These are phyloP conservation scores for Prietella phreatophila DNA, from an alignment of 2,113 vertebrate genomes.

Conservation along the genomic window DNA sequence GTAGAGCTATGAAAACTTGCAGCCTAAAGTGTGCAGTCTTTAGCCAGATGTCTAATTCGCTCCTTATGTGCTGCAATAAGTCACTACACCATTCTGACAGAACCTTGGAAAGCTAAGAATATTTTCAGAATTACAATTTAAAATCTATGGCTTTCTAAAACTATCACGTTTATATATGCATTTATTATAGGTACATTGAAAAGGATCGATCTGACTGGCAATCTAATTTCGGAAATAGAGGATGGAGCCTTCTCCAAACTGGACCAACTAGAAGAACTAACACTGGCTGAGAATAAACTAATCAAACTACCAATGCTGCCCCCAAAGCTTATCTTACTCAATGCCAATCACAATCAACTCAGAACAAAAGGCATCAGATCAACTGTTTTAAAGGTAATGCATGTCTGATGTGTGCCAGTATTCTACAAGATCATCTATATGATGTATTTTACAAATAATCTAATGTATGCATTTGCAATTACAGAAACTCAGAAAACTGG, in stretches of 20 bases:
- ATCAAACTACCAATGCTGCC: conserved; percentile 85
- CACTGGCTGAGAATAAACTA: conserved; percentile 83
- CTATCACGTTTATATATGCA: neutral
- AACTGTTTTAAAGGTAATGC: conserved; percentile 83
- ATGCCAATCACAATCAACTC: conserved; percentile 84
- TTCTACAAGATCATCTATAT: neutral
- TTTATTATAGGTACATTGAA: conserved; percentile 78
- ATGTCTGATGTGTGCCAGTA: neutral
- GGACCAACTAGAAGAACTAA: conserved; percentile 82
- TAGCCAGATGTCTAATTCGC: conserved; percentile 17
- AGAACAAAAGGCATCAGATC: conserved; percentile 87
- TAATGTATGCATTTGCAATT: neutral
- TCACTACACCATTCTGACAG: neutral
- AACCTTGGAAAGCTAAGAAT: neutral
- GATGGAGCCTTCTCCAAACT: conserved; percentile 88
- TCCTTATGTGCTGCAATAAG: conserved; percentile 10
- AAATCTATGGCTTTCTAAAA: neutral
- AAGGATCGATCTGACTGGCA: conserved; percentile 88
- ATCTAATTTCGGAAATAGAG: conserved; percentile 87
- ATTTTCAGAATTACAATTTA: neutral
- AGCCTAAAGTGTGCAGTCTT: neutral
- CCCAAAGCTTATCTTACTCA: conserved; percentile 76
- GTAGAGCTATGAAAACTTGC: neutral
- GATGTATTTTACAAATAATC: neutral
- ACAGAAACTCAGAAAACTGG: conserved; percentile 82